phyloP scores from a whole-genome alignment of 1,140 invertebrate species.

The Euura saliciscinereae region DNA sequence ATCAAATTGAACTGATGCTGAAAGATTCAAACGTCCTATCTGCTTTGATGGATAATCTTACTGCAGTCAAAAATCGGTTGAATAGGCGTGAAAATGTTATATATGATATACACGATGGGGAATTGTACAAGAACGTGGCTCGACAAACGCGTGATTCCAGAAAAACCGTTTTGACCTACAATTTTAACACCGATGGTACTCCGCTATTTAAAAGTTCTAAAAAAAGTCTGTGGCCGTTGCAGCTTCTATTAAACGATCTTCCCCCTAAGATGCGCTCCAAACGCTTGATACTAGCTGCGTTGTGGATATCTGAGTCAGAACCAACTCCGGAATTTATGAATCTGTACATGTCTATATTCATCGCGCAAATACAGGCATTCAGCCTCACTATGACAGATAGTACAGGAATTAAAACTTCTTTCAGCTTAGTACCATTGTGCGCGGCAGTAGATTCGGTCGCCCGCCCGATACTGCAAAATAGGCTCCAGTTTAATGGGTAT shows the following conservation, averaged over 20 bases:
- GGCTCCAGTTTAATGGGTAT: slow-evolving; percentile 17
- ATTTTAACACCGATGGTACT: slow-evolving; percentile 1
- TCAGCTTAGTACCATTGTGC: neutral
- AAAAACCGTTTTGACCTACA: slow-evolving; percentile 14
- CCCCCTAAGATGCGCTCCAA: slow-evolving; percentile 15
- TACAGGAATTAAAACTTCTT: neutral
- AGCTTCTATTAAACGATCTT: slow-evolving; percentile 6
- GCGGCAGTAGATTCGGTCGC: slow-evolving; percentile 34
- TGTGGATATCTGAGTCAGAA: slow-evolving; percentile 8
- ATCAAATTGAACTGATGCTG: neutral
- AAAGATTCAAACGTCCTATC: slow-evolving; percentile 4
- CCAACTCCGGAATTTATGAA: slow-evolving; percentile 15
- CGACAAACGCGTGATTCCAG: neutral
- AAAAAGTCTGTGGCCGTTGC: slow-evolving; percentile 13
- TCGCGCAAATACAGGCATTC: neutral
- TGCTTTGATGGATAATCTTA: neutral
- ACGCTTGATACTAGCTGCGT: slow-evolving; percentile 9
- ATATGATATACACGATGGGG: slow-evolving; percentile 20
- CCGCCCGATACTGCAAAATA: slow-evolving; percentile 32
- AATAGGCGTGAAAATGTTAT: slow-evolving; percentile 8
- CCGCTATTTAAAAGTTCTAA: slow-evolving; percentile 7
- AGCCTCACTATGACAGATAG: neutral
- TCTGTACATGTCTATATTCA: neutral
- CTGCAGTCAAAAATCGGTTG: neutral
- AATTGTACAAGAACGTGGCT: slow-evolving; percentile 19